phyloP scores from a whole-genome alignment of 2,888 invertebrate species.

The Andricus curvator region DNA sequence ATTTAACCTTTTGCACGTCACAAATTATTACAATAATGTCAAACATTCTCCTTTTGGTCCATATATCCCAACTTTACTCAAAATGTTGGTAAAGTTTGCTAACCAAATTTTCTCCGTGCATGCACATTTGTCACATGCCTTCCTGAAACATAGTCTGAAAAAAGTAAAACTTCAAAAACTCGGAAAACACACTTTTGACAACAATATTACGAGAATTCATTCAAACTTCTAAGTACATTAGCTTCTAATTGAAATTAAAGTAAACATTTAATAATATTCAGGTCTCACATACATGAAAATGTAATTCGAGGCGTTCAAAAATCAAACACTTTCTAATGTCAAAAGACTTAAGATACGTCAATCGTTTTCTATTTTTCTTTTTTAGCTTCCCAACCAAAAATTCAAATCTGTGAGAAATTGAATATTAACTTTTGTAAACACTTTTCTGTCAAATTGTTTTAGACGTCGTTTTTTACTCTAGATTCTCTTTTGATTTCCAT shows the following conservation, averaged over 20 bases:
- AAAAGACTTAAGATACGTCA: background rate
- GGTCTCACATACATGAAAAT: background rate
- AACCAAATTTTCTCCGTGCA: no score
- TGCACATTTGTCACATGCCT: conserved; percentile 12
- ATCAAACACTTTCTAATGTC: background rate
- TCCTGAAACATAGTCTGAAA: conserved; percentile 32
- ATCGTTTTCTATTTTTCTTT: background rate
- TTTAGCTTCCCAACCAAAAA: background rate
- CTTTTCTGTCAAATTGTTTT: background rate
- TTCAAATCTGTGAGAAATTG: background rate
- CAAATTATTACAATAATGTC: no score
- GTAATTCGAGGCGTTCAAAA: background rate
- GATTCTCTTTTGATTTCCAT: background rate
- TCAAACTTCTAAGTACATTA: conserved; percentile 32
- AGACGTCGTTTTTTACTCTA: background rate
- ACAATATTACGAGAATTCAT: conserved; percentile 23
- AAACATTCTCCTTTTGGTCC: no score
- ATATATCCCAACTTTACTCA: no score
- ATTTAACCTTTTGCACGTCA: no score
- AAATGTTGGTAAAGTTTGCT: no score
- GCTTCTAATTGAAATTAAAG: conserved; percentile 12
- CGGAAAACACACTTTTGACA: conserved; percentile 10
- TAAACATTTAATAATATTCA: conserved; percentile 1
- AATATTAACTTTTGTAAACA: background rate
- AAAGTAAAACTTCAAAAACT: background rate